phyloP scores from a whole-genome alignment of 1,140 invertebrate species.

The Heterodera schachtii region DNA sequence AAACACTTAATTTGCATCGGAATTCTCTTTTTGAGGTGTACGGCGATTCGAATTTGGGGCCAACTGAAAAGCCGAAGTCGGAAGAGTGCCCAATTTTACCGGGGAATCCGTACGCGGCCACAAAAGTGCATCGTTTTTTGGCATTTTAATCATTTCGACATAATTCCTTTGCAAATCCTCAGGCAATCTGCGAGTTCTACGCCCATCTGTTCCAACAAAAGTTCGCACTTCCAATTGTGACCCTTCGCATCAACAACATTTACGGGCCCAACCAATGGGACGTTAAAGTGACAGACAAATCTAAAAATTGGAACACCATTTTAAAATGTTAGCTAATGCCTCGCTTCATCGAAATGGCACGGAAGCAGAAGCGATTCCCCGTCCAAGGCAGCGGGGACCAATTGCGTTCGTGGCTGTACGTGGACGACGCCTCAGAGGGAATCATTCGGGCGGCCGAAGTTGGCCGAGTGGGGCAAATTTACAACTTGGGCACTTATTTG shows the following conservation, averaged over 20 bases:
- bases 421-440: slow-evolving; percentile 64
- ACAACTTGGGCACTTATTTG: slow-evolving; percentile 66
- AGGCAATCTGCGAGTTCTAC: slow-evolving; percentile 60
- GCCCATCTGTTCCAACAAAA: slow-evolving; percentile 48
- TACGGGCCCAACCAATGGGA: slow-evolving; percentile 67
- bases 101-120: slow-evolving; percentile 67
- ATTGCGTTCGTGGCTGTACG: slow-evolving; percentile 59
- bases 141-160: slow-evolving; percentile 17
- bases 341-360: slow-evolving; percentile 65
- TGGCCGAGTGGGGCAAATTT: slow-evolving; percentile 63
- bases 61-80: slow-evolving; percentile 51
- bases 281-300: slow-evolving; percentile 51
- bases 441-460: slow-evolving; percentile 64
- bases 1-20: neutral
- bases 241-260: slow-evolving; percentile 66
- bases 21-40: slow-evolving; percentile 54
- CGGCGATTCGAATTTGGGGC: slow-evolving; percentile 57
- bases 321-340: slow-evolving; percentile 58
- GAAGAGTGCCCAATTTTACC: slow-evolving; percentile 55
- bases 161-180: neutral
- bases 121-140: slow-evolving; percentile 58
- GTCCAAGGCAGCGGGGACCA: slow-evolving; percentile 63
- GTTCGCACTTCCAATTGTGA: slow-evolving; percentile 63
- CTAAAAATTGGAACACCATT: neutral
- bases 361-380: slow-evolving; percentile 57